Base-by-base conservation (phyloP, 2,888 invertebrate species). In the Gryllus longicercus region DNA sequence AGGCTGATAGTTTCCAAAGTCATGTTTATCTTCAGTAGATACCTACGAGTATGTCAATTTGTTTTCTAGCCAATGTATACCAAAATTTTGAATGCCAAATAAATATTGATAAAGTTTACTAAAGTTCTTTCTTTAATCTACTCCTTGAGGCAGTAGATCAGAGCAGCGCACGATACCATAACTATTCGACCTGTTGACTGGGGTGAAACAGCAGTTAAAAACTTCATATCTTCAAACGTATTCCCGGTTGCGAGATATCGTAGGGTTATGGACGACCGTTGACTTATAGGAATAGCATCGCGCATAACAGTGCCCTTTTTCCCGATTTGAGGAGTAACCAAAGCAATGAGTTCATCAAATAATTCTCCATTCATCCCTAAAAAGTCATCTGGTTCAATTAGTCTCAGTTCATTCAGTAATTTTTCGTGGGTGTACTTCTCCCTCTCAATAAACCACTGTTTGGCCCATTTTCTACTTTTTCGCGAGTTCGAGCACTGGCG, bases 171-270 rank as follows among this genome's bases (percentile, higher is more conserved):
- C 77, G 82, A 83, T 81, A 82, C 83, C 74, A 82, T 81, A 23
- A 82, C 80, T 79, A 82, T 83, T 78, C 77, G 80, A 74, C 83
- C 80, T 80, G 82, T 81, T 38, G 79, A 80, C 80, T 84, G 81
- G 75, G 83, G 81, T 77, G 82, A 82, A 80, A 82, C 79, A 78
- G 82, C 82, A 83, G 79, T 16, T 16, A 16, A 51, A 51, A 51
- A 21, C 21, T 21, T 21, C 63, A 63, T 63, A 51, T 83, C 82
- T 82, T 83, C 82, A 79, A 82, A 84, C 74, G 63, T 82, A 81
- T 83, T 83, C 78, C 83, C 83, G 74, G 82, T 83, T 74, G 81
- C 83, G 50, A 84, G 78, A 81, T 82, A 84, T 76, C 82, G 82
- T 81, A 83, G 78, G 23, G 83, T 83, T 49, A 83, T 81, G 50